A percentile compares a stretch with the other conserved stretches of the same genome.
phyloP scores from a whole-genome alignment of 2,797 vertebrate species.

The Euthynnus affinis region DNA sequence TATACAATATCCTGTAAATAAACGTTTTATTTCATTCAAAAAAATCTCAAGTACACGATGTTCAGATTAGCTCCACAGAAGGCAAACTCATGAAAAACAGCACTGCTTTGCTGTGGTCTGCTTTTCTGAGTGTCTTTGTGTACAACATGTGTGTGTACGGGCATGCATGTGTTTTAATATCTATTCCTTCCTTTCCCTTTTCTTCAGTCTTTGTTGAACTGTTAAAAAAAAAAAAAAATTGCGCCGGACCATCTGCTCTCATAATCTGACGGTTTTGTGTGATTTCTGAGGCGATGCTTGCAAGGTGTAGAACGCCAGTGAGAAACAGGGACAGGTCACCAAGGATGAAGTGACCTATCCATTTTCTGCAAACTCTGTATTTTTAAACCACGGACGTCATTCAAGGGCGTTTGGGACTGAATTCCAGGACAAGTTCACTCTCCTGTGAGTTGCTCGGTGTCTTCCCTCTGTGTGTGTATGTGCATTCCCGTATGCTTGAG shows the following conservation, averaged over 20 bases:
- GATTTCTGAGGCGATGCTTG: constrained; percentile 26
- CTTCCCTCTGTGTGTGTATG: constrained; percentile 53
- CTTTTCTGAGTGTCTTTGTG: background rate
- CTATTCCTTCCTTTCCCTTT: background rate
- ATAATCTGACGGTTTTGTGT: constrained; percentile 15
- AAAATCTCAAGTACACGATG: background rate
- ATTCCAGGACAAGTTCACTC: constrained; percentile 79
- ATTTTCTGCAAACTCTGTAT: constrained; percentile 80
- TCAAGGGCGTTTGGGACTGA: constrained; percentile 72
- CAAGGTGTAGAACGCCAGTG: constrained; percentile 41
- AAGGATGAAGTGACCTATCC: constrained; percentile 73
- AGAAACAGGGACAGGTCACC: constrained; percentile 76
- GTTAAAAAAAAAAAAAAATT: background rate
- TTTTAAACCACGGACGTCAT: constrained; percentile 80
- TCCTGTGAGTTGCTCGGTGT: constrained; percentile 69
- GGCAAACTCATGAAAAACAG: background rate
- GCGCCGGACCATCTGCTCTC: background rate
- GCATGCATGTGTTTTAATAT: background rate
- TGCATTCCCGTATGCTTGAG: constrained; percentile 64
- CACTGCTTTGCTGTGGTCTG: background rate
- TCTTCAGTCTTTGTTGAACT: background rate
- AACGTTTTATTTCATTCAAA: constrained; percentile 17
- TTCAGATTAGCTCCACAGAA: background rate
- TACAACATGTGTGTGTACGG: background rate
- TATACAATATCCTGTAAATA: constrained; percentile 16